Base-by-base conservation (phyloP, 2,797 vertebrate species). In the Sebastes miniatus region DNA sequence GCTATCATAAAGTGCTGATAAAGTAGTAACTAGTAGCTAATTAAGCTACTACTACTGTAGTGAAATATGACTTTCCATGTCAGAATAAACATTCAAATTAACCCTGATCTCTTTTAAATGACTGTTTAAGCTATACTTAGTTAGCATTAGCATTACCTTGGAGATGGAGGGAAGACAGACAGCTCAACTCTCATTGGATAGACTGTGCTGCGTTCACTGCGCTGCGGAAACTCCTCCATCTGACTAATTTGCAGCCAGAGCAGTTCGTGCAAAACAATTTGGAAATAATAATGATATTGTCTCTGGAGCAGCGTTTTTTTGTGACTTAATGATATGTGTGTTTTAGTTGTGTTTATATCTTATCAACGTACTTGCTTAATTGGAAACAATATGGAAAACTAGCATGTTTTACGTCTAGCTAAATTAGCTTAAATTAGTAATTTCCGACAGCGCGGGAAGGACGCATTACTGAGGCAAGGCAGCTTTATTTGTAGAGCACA, bases 81-180 rank as follows among this genome's bases (percentile, higher is more conserved):
- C 20, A 32, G 4, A 52, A 62, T 6, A 24, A 8, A 32, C 9
- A 0, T 54, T 34, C 7, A 34, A 36, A 34, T 20, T 0, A 62
- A 32, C 6, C 2, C 27, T 10, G 18, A 6, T 25, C 1, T 47
- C 29, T 25, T 58, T 13, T 3, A 20, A 61, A 59, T 16, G 9
- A 20, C 0, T 2, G 3, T 27, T n/a, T 18, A 5, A 39, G 2
- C 25, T 8, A 1, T 18, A 34, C 36, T 32, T 10, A 36, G 2
- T 16, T 18, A 66, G 18, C 11, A 54, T 54, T 54, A 43, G 12
- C 11, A 3, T 58, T 59, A 76, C 73, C 73, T 47, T 16, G 0
- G 10, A 43, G 3, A 54, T 22, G 24, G 22, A 58, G 31, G 31
- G 32, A 25, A 39, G 13, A 1, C 31, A 25, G n/a, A 5, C 14